These are phyloP conservation scores for Paradisaea rubra DNA, from an alignment of 2,113 vertebrate genomes.

Conservation along the genomic window DNA sequence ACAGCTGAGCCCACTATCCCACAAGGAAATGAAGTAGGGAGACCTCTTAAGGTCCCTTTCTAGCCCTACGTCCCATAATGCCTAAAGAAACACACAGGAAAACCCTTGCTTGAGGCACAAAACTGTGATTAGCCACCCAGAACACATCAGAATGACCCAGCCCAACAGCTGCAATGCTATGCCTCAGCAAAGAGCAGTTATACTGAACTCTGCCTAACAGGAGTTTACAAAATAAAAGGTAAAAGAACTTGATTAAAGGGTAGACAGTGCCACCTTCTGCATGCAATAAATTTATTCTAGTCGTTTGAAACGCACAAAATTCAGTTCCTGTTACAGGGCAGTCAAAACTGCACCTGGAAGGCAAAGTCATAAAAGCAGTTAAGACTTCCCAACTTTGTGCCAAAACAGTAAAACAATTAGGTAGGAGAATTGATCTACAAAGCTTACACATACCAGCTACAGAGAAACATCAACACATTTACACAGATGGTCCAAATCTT, in stretches of 20 bases:
- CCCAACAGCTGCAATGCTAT: not conserved
- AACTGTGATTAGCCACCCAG: not conserved
- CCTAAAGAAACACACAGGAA: not conserved
- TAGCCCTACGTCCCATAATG: not conserved
- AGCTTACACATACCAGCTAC: not conserved
- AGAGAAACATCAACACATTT: not conserved
- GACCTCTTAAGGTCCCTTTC: not conserved
- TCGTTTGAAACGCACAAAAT: not conserved
- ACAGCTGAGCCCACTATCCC: not conserved
- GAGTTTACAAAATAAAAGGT: slow-evolving; percentile 63
- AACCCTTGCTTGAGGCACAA: not conserved
- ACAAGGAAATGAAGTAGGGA: not conserved
- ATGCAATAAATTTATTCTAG: slow-evolving; percentile 67
- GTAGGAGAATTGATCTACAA: not conserved
- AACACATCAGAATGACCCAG: not conserved
- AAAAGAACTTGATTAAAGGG: slow-evolving; percentile 70
- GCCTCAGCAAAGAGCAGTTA: not conserved
- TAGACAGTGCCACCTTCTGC: slow-evolving; percentile 84
- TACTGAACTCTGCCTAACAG: not conserved
- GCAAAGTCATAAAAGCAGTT: not conserved
- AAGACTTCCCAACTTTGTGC: not conserved
- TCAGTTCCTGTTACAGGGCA: not conserved
- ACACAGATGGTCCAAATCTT: not conserved
- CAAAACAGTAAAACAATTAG: not conserved
- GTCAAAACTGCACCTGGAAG: not conserved